phyloP scores from a whole-genome alignment of 2,888 invertebrate genomes.

The Piscicola geometra region DNA sequence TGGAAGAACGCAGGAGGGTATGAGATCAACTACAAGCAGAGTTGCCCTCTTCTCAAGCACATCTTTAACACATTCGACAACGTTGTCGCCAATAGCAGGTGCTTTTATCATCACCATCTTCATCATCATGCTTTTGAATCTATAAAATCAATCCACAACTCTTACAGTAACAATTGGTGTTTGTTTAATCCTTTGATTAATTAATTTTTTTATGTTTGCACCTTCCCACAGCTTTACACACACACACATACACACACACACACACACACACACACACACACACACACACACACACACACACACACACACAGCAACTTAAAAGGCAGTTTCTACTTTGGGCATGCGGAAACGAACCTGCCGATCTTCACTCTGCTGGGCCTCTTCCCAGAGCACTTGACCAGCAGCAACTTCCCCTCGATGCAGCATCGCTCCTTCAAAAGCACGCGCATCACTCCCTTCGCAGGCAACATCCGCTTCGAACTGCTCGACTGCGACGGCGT shows the following conservation, averaged over 20 bases:
- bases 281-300: neutral
- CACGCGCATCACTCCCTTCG: constrained; percentile 2
- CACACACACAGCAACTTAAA: neutral
- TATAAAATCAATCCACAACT: too few relatives aligned
- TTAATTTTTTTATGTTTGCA: too few relatives aligned
- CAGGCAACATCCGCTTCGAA: constrained; percentile 7
- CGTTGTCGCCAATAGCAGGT: neutral
- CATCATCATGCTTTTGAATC: too few relatives aligned
- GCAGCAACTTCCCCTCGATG: neutral
- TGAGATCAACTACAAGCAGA: neutral
- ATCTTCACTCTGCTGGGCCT: neutral
- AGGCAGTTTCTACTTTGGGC: neutral
- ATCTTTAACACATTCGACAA: constrained; percentile 4
- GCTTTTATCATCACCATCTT: neutral
- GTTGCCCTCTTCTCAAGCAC: neutral
- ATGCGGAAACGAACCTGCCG: neutral
- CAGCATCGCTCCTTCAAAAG: neutral
- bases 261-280: neutral
- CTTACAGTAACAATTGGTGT: too few relatives aligned
- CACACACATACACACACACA: neutral
- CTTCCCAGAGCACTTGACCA: neutral
- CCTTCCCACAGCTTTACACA: neutral
- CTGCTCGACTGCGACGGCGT: neutral
- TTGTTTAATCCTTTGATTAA: too few relatives aligned
- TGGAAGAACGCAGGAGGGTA: neutral